Conservation (phyloP, 2,888 invertebrate species). For the Xestia c-nigrum region DNA sequence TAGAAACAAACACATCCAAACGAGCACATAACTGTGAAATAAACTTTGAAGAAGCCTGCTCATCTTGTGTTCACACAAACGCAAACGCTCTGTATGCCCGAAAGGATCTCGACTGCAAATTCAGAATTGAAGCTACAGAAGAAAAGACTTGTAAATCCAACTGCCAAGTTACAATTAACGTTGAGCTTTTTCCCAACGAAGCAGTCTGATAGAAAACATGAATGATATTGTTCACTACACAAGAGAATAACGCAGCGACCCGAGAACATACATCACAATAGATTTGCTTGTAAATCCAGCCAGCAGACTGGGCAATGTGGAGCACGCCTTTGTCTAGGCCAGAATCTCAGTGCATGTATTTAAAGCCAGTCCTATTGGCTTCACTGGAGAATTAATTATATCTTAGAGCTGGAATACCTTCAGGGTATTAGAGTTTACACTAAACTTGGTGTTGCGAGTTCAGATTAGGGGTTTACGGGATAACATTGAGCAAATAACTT, state of each 20-base stretch:
- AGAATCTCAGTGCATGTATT: constrained; percentile 54
- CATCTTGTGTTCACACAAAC: background rate
- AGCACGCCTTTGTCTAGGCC: constrained; percentile 54
- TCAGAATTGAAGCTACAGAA: constrained; percentile 1
- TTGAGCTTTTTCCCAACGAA: constrained; percentile 28
- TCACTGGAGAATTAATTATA: constrained; percentile 71
- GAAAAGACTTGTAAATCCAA: background rate
- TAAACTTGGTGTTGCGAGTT: constrained; percentile 57
- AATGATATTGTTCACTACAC: constrained; percentile 27
- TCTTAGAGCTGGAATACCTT: constrained; percentile 64
- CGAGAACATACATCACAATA: constrained; percentile 48
- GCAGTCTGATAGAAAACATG: constrained; percentile 19
- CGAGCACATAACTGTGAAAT: background rate
- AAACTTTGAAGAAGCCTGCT: constrained; percentile 3
- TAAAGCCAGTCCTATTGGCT: constrained; percentile 59
- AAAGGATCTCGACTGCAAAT: constrained; percentile 20
- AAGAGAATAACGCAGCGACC: constrained; percentile 37
- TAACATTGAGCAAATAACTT: constrained; percentile 58
- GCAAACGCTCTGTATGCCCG: background rate
- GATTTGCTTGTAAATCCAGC: constrained; percentile 53
- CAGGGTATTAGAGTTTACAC: constrained; percentile 62
- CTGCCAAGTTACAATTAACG: constrained; percentile 13
- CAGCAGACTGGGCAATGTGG: constrained; percentile 36
- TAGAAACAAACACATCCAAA: constrained; percentile 23
- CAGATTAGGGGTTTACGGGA: constrained; percentile 59